Conservation (phyloP, 2,888 invertebrate genomes). For the Caenorhabditis plicata region DNA sequence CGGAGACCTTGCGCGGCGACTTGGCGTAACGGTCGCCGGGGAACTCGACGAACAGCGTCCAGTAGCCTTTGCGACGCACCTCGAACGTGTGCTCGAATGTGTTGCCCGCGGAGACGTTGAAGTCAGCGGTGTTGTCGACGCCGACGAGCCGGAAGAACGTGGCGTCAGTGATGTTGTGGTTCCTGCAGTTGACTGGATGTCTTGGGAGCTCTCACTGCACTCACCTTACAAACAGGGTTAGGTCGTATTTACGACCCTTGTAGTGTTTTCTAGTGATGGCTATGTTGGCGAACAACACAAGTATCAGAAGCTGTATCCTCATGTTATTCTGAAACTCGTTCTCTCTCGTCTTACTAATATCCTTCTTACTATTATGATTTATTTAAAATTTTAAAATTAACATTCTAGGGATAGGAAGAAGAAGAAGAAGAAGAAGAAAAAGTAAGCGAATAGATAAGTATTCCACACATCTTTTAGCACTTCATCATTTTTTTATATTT, state of each 20-base stretch:
- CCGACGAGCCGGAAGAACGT: slow-evolving; percentile 64
- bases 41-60: slow-evolving; percentile 65
- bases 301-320: slow-evolving; percentile 36
- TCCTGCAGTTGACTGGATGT: slow-evolving; percentile 35
- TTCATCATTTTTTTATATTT: not conserved
- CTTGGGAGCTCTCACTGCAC: not conserved
- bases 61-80: slow-evolving; percentile 62
- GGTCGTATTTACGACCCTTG: slow-evolving; percentile 55
- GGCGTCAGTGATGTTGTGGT: slow-evolving; percentile 64
- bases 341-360: not conserved
- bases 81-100: slow-evolving; percentile 64
- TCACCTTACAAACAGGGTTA: slow-evolving; percentile 61
- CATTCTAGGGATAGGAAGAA: slow-evolving; percentile 7
- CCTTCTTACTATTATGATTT: not conserved
- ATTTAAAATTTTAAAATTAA: slow-evolving; percentile 12
- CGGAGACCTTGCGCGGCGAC: slow-evolving; percentile 55
- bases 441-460: slow-evolving; percentile 12
- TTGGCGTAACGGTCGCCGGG: slow-evolving; percentile 63
- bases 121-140: slow-evolving; percentile 64
- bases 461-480: not conserved
- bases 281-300: slow-evolving; percentile 33
- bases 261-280: slow-evolving; percentile 35
- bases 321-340: slow-evolving; percentile 32
- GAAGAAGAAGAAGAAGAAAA: slow-evolving; percentile 5
- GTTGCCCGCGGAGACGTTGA: slow-evolving; percentile 60